Base-by-base conservation (phyloP, 2,113 vertebrate genomes). In the Colistium nudipinnis region DNA sequence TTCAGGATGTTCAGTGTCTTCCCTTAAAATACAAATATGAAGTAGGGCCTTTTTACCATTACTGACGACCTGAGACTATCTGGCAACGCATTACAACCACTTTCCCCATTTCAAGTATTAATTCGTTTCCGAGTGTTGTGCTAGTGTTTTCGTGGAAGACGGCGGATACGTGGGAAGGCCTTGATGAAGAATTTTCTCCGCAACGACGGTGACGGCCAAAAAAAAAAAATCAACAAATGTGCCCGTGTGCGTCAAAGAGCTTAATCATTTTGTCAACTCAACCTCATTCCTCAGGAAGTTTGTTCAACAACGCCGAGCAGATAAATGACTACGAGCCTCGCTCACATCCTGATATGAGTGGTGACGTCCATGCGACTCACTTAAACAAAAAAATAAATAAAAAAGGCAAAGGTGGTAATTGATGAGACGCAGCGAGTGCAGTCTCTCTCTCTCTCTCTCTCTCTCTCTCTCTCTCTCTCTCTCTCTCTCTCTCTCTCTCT, bases 1-100 rank as follows among this genome's bases (percentile, higher is more conserved):
- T n/a, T n/a, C n/a, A n/a, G n/a, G n/a, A n/a, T n/a, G n/a, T n/a
- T n/a, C n/a, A n/a, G n/a, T n/a, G n/a, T n/a, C n/a, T 67, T 73
- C 60, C 68, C 64, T 66, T 72, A 65, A 69, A 45, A 71, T 30
- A 51, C 44, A 76, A 68, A 62, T 44, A 67, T 80, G 69, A 38
- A 78, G 60, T 84, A 81, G 45, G 60, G 56, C 68, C 68, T 44
- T 62, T 76, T 73, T 66, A 30, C 47, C 61, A 16, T 25, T 75
- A 69, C 62, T 82, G 73, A 54, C 44, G 61, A 79, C 57, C 74
- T 57, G 35, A 83, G 74, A 75, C 77, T 74, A 54, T 81, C 85
- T 78, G 83, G 66, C 69, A 51, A 75, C 63, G 76, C 75, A 70
- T 81, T 82, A 76, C 41, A 56, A 71, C 30, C 77, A 83, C 79